Base-by-base conservation (phyloP, 2,113 vertebrate species). In the Coptodon rendalli region DNA sequence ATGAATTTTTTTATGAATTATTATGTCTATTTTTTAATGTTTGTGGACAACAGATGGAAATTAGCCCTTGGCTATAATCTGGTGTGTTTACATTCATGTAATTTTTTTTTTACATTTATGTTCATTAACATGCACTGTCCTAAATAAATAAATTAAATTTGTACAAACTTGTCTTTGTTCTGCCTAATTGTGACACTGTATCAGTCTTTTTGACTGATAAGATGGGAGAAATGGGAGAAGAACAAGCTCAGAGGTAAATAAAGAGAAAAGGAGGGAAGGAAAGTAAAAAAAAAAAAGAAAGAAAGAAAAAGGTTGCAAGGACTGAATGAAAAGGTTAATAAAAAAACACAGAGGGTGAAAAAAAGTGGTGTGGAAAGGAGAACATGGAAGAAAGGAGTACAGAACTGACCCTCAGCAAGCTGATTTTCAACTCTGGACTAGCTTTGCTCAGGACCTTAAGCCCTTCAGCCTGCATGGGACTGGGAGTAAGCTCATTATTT, bases 401-500 rank as follows among this genome's bases (percentile, higher is more conserved):
- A 76, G 76, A 89, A 40, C 22, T 66, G 56, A 24, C 43, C 31
- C 59, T 36, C 36, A 48, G 5, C 24, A 82, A 92, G 89, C 79
- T 85, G 86, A 83, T 89, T 92, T 91, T 87, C 81, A 81, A 4
- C 82, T 59, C 66, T 85, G 80, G 82, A 83, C 79, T 40, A 57
- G 79, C 36, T 27, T 56, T 57, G 50, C 24, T 66, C 22, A 10
- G 87, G 87, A 90, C 59, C 81, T 40, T 91, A 61, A 92, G 19
- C 83, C 80, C 84, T 52, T 86, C 93, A 81, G 81, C 86, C 56
- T 80, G 87, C 81, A 56, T 48, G 24, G 52, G 19, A 88, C 68
- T 89, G 7, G 84, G 80, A 19, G 90, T 95, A 94, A 95, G 93
- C 91, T 86, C 52, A 68, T 93, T 92, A 90, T 29, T 45, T 57